Base-by-base conservation (phyloP, 1,140 invertebrate species). In the Drosophila subpulchrella region DNA sequence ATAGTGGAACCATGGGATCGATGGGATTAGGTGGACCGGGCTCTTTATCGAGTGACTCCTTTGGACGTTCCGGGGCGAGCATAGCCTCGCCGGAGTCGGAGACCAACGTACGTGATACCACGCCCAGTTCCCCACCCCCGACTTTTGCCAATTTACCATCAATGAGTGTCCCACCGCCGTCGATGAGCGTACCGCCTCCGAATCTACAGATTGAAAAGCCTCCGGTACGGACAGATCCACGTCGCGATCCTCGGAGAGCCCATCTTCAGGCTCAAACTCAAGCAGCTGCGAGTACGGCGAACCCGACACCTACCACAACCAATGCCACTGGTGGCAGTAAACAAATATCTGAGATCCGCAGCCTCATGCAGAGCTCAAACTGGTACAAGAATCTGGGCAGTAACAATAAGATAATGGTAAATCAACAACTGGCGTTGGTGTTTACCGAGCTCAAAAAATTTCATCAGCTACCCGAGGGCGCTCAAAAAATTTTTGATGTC, bases 331-430 rank as follows among this genome's bases (percentile, higher is more conserved):
- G 77, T 7, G 65, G 77, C 24, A 74, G 44, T 11, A 75, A 75
- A 13, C 84, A 92, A 62, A 92, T 94, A 84, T 83, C 91, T 32
- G 81, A 94, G 93, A 93, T 95, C 75, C 93, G 94, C 84, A 93
- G 91, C 36, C 93, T 95, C 39, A 81, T 95, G 42, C 94, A 95
- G 90, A 94, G 93, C 82, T 95, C 95, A 2, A 93, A 93, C 27
- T 95, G 95, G 93, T 95, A 95, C 78, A 95, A 94, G 81, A 94
- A 94, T 50, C 86, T 95, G 17, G 95, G 94, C 58, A 95, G 94
- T 48, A 95, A 95, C 58, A 94, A 95, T 79, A 95, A 95, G 91
- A 94, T 95, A 72, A 94, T 95, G 83, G 93, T 95, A 1, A 95
- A 95, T 85, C 94, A 95, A 78, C 93, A 95, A 86, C 86, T 95